Evolutionary conservation across 2,888 invertebrate species (phyloP).

Genomic region (Rhabditoides inermis): DNA sequence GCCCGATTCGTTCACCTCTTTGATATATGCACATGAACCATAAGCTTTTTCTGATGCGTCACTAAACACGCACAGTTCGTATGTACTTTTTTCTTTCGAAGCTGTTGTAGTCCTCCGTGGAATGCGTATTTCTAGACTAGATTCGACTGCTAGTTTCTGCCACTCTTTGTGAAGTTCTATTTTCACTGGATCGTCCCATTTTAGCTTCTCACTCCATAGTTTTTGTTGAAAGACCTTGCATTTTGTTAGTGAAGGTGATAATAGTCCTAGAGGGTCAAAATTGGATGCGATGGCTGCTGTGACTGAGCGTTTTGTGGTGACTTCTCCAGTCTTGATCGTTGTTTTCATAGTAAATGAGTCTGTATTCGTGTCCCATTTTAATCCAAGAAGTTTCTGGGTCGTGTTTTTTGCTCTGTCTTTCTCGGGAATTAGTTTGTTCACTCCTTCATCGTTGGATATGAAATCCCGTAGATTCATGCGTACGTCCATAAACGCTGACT

Average conservation of each 20-base stretch:
- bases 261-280: background rate
- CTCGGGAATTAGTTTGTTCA: background rate
- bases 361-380: background rate
- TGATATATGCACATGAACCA: background rate
- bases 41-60: background rate
- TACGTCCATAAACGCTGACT: background rate
- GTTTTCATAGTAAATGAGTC: background rate
- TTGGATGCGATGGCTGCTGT: background rate
- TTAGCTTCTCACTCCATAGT: background rate
- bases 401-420: background rate
- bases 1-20: background rate
- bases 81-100: too few species aligned
- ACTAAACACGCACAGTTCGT: background rate
- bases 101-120: too few species aligned
- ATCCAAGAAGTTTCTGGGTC: background rate
- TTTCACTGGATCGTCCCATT: background rate
- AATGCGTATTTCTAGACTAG: too few species aligned
- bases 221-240: background rate
- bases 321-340: background rate
- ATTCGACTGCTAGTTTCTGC: background rate
- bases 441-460: background rate
- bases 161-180: background rate
- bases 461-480: conserved; percentile 3
- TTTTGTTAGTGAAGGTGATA: background rate
- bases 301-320: background rate